Base-by-base conservation (phyloP, 1,140 invertebrate genomes). In the Reticulitermes speratus region DNA sequence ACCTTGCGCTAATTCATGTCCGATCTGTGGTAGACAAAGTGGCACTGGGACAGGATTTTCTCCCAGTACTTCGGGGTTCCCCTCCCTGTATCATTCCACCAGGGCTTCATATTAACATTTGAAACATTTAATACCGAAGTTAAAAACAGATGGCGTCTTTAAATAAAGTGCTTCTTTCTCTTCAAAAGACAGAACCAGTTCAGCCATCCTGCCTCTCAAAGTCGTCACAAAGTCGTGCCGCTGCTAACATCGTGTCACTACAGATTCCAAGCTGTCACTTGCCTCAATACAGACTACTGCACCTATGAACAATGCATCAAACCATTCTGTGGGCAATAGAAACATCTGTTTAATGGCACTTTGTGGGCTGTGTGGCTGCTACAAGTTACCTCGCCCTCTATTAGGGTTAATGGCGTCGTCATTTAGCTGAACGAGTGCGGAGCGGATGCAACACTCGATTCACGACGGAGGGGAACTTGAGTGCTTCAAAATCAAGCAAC, bases 281-380 rank as follows among this genome's bases (percentile, higher is more conserved):
- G n/a, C 65, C n/a, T 75, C 65, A 75, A 30, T 75, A 75, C 65
- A 75, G 25, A 30, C n/a, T 75, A 30, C 25, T 75, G 65, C 65
- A n/a, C 65, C 65, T 2, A 6, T 30, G 65, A 75, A 30, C 65
- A 75, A 75, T 75, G 52, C 52, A 55, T 55, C 19, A 55, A 55
- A 55, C 52, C 52, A 55, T 55, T 55, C 19, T 55, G 52, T 21
- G 65, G 65, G 25, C 7, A 25, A 75, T 75, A 7, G 65, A 75
- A 75, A 75, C 65, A 75, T 75, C 65, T 75, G 65, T 75, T 75
- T 75, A 75, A 75, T 75, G 65, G 65, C 65, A n/a, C 25, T n/a
- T 8, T 75, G 65, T 75, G 65, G 52, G 52, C 52, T 75, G 65
- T 14, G 55, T 30, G 25, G 65, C 65, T 75, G 25, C 65, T 75